Evolutionary conservation across 2,888 invertebrate genomes (phyloP).

Genomic region (Trachelus stipa): DNA sequence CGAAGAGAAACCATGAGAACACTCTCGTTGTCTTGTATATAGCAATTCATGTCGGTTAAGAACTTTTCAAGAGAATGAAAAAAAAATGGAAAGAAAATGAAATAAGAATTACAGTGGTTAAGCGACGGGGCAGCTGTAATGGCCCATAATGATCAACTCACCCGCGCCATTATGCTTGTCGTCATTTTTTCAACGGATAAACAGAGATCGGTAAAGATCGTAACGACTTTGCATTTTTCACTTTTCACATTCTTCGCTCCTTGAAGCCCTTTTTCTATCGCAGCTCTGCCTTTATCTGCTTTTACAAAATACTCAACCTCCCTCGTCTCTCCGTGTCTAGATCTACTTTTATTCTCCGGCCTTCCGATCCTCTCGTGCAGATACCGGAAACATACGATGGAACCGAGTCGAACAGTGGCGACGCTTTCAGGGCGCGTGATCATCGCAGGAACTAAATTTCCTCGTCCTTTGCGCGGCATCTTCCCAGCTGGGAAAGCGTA

Average conservation of each 20-base stretch:
- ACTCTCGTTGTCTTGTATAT: slow-evolving; percentile 9
- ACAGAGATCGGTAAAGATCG: slow-evolving; percentile 1
- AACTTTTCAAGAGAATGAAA: slow-evolving; percentile 37
- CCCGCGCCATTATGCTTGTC: slow-evolving; percentile 25
- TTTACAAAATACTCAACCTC: not conserved
- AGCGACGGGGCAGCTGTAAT: slow-evolving; percentile 47
- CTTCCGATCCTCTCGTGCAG: not conserved
- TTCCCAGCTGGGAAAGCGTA: not conserved
- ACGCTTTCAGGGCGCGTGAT: slow-evolving; percentile 26
- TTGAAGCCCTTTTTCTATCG: not conserved
- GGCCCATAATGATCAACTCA: slow-evolving; percentile 48
- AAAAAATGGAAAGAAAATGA: slow-evolving; percentile 51
- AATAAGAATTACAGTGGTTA: slow-evolving; percentile 60
- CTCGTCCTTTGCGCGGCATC: slow-evolving; percentile 20
- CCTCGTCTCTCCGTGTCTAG: not conserved
- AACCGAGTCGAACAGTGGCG: not conserved
- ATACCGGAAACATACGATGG: not conserved
- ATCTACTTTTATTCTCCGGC: not conserved
- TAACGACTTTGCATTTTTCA: not conserved
- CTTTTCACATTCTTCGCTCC: not conserved
- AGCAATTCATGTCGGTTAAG: slow-evolving; percentile 37
- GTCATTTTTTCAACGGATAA: not conserved
- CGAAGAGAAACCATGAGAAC: slow-evolving; percentile 23
- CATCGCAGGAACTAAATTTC: slow-evolving; percentile 25
- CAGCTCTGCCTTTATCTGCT: not conserved